These are phyloP conservation scores for Lasiurus borealis DNA, from an alignment of 2,113 vertebrate species.

Conservation along the genomic window DNA sequence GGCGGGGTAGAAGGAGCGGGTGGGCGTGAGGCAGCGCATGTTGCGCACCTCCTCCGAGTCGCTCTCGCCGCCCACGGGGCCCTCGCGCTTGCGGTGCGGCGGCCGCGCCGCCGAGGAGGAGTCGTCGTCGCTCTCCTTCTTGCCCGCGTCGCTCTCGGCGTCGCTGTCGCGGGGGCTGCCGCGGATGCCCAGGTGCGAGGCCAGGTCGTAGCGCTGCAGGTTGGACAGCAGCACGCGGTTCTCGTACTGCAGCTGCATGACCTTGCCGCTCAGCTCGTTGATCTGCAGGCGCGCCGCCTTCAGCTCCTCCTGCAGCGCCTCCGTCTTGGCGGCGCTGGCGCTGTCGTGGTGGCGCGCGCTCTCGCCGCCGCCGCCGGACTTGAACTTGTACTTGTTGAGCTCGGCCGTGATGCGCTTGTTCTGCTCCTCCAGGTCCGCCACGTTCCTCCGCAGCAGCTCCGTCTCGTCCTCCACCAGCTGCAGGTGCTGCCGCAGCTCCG, in stretches of 20 bases:
- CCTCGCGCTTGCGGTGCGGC: slow-evolving; percentile 97
- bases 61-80: slow-evolving; percentile 96
- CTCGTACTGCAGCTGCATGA: slow-evolving; percentile 99
- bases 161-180: slow-evolving; percentile 97
- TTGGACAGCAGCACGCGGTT: slow-evolving; percentile 98
- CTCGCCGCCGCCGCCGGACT: slow-evolving; percentile 93
- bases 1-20: slow-evolving; percentile 93
- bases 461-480: slow-evolving; percentile 99
- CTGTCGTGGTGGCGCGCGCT: slow-evolving; percentile 92
- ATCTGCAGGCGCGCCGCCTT: slow-evolving; percentile 97
- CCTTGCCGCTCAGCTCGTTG: slow-evolving; percentile 98
- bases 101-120: too few species aligned
- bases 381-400: slow-evolving; percentile 98
- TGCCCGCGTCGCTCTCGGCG: slow-evolving; percentile 95
- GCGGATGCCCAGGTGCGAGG: slow-evolving; percentile 97
- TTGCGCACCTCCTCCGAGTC: slow-evolving; percentile 98
- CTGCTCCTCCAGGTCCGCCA: slow-evolving; percentile 97
- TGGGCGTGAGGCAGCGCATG: slow-evolving; percentile 97
- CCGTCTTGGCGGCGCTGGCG: slow-evolving; percentile 93
- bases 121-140: slow-evolving; percentile 96
- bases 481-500: slow-evolving; percentile 96
- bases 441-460: slow-evolving; percentile 95
- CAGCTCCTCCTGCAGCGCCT: slow-evolving; percentile 96
- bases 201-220: slow-evolving; percentile 99
- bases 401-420: slow-evolving; percentile 96